Percentiles rank a stretch among this genome's conserved stretches.
Conservation (phyloP, 2,113 vertebrate species). For the Pygoscelis adeliae region DNA sequence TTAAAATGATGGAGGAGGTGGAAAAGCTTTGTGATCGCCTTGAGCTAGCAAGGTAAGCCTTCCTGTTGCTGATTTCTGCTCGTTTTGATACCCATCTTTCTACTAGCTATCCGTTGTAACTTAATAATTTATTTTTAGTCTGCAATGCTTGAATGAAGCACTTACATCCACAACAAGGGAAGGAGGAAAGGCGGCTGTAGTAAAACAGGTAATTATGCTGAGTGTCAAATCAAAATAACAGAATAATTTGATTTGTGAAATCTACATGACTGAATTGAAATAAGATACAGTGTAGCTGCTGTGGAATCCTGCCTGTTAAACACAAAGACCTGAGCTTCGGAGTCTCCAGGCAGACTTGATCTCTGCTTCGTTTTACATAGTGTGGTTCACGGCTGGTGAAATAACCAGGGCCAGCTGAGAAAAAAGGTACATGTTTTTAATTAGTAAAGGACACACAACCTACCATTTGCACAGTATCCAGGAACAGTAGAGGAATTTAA, state of each 20-base stretch:
- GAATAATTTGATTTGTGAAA: background rate
- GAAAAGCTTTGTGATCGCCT: slow-evolving; percentile 98
- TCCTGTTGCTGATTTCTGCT: background rate
- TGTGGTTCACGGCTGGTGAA: background rate
- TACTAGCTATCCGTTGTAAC: slow-evolving; percentile 47
- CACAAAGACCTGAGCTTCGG: background rate
- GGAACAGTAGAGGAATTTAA: background rate
- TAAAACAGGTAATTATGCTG: slow-evolving; percentile 88
- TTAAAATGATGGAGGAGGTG: slow-evolving; percentile 99
- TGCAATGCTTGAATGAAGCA: slow-evolving; percentile 94
- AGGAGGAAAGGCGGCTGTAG: slow-evolving; percentile 88
- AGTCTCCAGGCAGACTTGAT: background rate
- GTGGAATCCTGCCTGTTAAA: background rate
- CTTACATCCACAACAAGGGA: slow-evolving; percentile 88
- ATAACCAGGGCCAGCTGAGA: background rate
- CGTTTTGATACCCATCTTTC: slow-evolving; percentile 20
- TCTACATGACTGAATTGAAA: background rate
- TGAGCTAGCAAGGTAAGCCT: slow-evolving; percentile 87
- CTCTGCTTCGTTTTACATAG: background rate
- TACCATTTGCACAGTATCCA: background rate
- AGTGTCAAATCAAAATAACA: slow-evolving; percentile 22
- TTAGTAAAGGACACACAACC: background rate
- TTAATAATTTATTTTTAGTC: slow-evolving; percentile 78
- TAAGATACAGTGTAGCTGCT: background rate
- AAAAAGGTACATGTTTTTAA: background rate